These are phyloP conservation scores for Sphecodes monilicornis DNA, from an alignment of 2,888 invertebrate species.

Conservation along the genomic window DNA sequence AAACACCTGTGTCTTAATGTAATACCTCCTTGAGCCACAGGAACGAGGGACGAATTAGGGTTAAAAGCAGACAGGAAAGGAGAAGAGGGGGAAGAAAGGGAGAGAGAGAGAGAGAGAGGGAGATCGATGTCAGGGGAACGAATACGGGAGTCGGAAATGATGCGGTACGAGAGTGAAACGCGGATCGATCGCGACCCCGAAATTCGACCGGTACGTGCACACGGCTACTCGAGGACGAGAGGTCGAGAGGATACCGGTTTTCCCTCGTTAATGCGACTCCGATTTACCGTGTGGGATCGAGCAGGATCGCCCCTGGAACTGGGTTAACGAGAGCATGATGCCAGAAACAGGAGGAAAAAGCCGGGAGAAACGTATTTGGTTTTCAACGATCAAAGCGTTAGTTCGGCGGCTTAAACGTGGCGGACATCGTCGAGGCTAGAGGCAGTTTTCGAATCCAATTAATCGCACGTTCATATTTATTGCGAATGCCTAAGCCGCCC, in stretches of 20 bases:
- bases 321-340: neutral
- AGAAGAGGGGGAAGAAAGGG: neutral
- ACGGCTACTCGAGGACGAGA: neutral
- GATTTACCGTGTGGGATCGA: neutral
- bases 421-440: too few species aligned
- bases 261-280: neutral
- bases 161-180: constrained; percentile 7
- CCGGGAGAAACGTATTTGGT: neutral
- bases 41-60: neutral
- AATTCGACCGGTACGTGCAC: constrained; percentile 15
- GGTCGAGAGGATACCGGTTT: neutral
- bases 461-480: neutral
- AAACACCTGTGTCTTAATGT: neutral
- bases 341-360: neutral
- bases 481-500: neutral
- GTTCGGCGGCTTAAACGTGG: neutral
- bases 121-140: neutral
- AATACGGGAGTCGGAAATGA: neutral
- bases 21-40: neutral
- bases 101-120: neutral
- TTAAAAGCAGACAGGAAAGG: neutral
- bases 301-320: neutral
- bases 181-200: constrained; percentile 6
- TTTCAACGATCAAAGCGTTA: neutral
- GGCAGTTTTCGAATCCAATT: neutral